Conservation (phyloP, 2,113 vertebrate species). For the Dryoscopus gambensis region DNA sequence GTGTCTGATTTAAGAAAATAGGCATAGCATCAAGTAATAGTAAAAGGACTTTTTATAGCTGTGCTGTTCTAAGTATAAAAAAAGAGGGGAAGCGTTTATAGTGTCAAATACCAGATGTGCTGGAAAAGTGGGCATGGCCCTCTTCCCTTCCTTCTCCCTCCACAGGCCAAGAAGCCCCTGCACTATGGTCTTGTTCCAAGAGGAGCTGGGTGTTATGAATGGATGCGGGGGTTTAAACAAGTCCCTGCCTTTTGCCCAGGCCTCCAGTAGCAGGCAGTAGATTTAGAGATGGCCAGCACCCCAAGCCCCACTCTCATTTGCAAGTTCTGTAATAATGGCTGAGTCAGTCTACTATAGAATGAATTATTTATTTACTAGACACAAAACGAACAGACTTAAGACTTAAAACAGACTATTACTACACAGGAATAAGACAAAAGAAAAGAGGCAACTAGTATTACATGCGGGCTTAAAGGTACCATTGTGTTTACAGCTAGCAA, state of each 20-base stretch:
- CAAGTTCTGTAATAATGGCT: background rate
- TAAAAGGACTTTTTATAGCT: background rate
- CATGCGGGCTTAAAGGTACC: background rate
- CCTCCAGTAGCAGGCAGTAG: background rate
- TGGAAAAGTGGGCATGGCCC: background rate
- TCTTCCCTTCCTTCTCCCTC: background rate
- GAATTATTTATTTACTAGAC: background rate
- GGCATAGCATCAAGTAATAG: background rate
- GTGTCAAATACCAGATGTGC: rapidly evolving
- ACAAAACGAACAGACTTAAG: background rate
- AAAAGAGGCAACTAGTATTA: background rate
- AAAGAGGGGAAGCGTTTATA: background rate
- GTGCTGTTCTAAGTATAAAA: background rate
- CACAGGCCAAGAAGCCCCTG: background rate
- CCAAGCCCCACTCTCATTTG: background rate
- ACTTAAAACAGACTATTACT: background rate
- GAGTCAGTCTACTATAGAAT: background rate
- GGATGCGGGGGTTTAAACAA: background rate
- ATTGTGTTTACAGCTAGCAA: background rate
- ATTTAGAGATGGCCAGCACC: background rate
- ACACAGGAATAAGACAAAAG: background rate
- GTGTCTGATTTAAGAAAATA: background rate
- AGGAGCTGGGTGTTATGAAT: background rate
- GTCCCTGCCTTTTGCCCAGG: background rate
- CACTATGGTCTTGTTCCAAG: rapidly evolving